phyloP scores from a whole-genome alignment of 2,797 vertebrate genomes.

The Zonotrichia albicollis region DNA sequence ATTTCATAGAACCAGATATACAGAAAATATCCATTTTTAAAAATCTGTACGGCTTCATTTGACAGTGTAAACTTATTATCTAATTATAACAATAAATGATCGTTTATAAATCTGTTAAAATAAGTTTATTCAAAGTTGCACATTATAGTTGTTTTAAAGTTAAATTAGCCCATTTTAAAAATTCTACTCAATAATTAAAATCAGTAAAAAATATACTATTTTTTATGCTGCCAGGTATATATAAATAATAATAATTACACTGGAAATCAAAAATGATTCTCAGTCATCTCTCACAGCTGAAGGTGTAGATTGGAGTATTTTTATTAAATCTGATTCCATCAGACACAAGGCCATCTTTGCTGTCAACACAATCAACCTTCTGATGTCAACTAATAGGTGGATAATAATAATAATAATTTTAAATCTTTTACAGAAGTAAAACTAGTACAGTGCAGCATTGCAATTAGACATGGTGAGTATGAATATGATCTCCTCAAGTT shows the following conservation, averaged over 20 bases:
- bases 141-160: not conserved
- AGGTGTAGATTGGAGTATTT: slow-evolving; percentile 7
- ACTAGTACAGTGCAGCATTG: not conserved
- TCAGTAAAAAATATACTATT: not conserved
- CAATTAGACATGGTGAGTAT: not conserved
- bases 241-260: slow-evolving; percentile 15
- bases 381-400: not conserved
- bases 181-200: not conserved
- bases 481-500: not conserved
- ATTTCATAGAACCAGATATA: slow-evolving; percentile 46
- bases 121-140: not conserved
- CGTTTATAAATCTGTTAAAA: not conserved
- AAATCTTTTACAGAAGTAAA: not conserved
- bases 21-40: not conserved
- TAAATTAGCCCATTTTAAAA: not conserved
- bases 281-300: not conserved
- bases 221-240: not conserved
- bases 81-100: not conserved
- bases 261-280: slow-evolving; percentile 20
- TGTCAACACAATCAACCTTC: not conserved
- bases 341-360: slow-evolving; percentile 4
- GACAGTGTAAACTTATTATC: not conserved
- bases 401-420: not conserved
- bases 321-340: not conserved
- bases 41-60: not conserved